Base-by-base conservation (phyloP, 1,140 invertebrate species). In the Drosophila ohnishii region DNA sequence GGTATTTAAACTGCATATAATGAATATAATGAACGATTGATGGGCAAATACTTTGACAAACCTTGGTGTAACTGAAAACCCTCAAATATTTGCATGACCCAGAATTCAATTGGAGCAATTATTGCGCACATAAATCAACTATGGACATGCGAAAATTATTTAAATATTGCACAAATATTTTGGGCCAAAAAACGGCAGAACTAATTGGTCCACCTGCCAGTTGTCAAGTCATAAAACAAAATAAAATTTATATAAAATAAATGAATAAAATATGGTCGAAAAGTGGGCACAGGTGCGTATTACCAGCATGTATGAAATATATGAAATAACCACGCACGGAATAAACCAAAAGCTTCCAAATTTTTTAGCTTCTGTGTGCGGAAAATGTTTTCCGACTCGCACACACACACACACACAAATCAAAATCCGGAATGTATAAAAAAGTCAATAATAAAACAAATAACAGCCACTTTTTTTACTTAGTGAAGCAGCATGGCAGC, bases 111-210 rank as follows among this genome's bases (percentile, higher is more conserved):
- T 71, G 70, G 42, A 39, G 55, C 75, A 85, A 75, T 86, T 71
- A 85, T 66, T 71, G 48, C 48, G 59, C 39, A 67, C 66, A 82
- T 82, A 82, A 85, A 85, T 87, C 62, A 82, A 75, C 65, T 85
- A 62, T 56, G 55, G 37, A 40, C 48, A 30, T 56, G 67, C 32
- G 32, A 66, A 85, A 80, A 78, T 74, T 53, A 81, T 84, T 74
- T 57, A 65, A 64, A 70, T 62, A 56, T 53, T 70, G 40, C 42
- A 58, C 40, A 55, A 75, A 44, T 45, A 63, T 50, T 62, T n/a
- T 50, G 30, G 63, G 39, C 35, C 40, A 65, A 75, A 81, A 81
- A 80, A 66, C 53, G 53, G 50, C 47, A n/a, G 9, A 47, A 65
- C 83, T 87, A 86, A 86, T 87, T 82, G 81, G 37, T 60, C 34